Conservation (phyloP, 2,888 invertebrate species). For the Drosophila putrida region DNA sequence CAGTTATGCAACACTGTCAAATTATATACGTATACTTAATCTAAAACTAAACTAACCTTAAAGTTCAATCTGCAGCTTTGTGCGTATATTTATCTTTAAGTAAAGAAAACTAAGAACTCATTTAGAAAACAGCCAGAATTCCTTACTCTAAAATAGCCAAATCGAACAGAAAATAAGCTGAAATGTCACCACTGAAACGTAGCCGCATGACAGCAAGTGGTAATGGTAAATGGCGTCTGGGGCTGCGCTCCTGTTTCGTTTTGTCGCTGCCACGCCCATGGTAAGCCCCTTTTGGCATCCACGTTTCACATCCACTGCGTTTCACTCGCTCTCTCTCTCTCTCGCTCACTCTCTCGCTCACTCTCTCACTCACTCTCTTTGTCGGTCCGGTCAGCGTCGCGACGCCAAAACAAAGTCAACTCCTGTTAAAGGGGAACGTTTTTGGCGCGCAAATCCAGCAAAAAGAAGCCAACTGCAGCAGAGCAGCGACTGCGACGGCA, state of each 20-base stretch:
- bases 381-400: constrained; percentile 45
- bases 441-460: constrained; percentile 72
- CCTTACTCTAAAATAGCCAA: too few species aligned
- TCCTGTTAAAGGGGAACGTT: constrained; percentile 67
- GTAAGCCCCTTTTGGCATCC: constrained; percentile 47
- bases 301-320: constrained; percentile 56
- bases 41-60: too few species aligned
- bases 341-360: constrained; percentile 24
- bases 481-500: constrained; percentile 28
- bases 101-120: too few species aligned
- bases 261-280: constrained; percentile 65
- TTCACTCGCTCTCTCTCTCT: constrained; percentile 26
- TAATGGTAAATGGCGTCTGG: constrained; percentile 53
- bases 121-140: too few species aligned
- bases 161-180: too few species aligned
- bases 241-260: constrained; percentile 74
- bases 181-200: too few species aligned
- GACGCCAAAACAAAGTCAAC: constrained; percentile 57
- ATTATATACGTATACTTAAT: too few species aligned
- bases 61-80: too few species aligned
- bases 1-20: too few species aligned
- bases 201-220: constrained; percentile 38
- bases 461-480: constrained; percentile 54
- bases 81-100: too few species aligned
- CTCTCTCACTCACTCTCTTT: constrained; percentile 25